These are phyloP conservation scores for Pseudopodoces humilis DNA, from an alignment of 2,113 vertebrate species.

Conservation along the genomic window DNA sequence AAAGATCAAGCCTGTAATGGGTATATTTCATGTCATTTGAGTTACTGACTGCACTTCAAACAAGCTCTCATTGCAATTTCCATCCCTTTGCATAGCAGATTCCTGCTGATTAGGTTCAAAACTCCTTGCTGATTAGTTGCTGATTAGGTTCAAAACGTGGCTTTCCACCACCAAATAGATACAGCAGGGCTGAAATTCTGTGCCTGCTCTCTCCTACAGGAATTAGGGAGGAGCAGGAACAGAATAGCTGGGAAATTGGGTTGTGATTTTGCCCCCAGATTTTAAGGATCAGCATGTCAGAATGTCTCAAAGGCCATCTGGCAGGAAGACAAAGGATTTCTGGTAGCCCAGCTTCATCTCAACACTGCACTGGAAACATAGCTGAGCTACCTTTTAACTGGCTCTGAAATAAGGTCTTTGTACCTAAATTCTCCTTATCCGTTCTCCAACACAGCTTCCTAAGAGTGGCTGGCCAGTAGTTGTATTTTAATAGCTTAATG, in stretches of 20 bases:
- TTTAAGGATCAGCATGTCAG: neutral
- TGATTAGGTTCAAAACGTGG: neutral
- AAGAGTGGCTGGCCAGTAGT: neutral
- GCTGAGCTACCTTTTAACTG: neutral
- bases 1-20: neutral
- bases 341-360: neutral
- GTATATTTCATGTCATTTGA: neutral
- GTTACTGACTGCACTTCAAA: neutral
- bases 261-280: neutral
- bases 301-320: neutral
- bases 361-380: neutral
- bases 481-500: neutral
- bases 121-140: neutral
- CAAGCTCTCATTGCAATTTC: neutral
- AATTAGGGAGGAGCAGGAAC: neutral
- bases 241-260: neutral
- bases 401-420: neutral
- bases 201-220: neutral
- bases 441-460: neutral
- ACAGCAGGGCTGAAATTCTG: neutral
- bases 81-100: neutral
- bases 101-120: neutral
- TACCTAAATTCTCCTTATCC: neutral
- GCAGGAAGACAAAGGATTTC: neutral
- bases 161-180: neutral